Evolutionary conservation across 2,888 invertebrate species (phyloP).

Genomic region (Callyntrura sp.): DNA sequence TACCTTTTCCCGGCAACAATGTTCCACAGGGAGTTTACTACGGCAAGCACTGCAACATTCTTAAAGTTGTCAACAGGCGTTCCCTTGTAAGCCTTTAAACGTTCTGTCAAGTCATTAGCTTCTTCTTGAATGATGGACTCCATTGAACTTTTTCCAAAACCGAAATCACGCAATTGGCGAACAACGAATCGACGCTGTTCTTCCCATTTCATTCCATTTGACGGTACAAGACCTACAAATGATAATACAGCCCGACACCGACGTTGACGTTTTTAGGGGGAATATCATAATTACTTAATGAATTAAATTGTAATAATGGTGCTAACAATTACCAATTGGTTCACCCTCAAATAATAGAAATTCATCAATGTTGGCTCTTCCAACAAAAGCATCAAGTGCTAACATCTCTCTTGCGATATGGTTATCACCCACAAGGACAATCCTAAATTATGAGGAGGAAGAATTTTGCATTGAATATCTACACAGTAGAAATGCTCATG

Average conservation of each 20-base stretch:
- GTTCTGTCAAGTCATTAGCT: constrained; percentile 45
- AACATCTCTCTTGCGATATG: constrained; percentile 70
- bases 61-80: constrained; percentile 58
- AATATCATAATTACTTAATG: not conserved
- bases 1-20: constrained; percentile 66
- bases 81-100: constrained; percentile 34
- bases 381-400: constrained; percentile 64
- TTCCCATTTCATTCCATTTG: constrained; percentile 66
- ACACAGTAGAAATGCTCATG: not conserved
- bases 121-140: constrained; percentile 71
- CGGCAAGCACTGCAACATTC: constrained; percentile 43
- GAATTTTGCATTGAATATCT: not conserved
- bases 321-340: constrained; percentile 34
- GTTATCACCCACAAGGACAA: constrained; percentile 43
- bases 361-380: constrained; percentile 48
- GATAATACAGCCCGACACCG: not conserved
- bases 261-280: not conserved
- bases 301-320: too few species aligned
- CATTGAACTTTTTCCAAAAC: constrained; percentile 74
- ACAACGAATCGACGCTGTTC: constrained; percentile 63
- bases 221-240: constrained; percentile 37
- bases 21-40: constrained; percentile 69
- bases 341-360: constrained; percentile 65
- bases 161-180: constrained; percentile 71
- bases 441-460: not conserved